Evolutionary conservation across 2,113 vertebrate species (phyloP), one percentile per base, ranked within the genome.

Genomic region (Xiphophorus hellerii): DNA sequence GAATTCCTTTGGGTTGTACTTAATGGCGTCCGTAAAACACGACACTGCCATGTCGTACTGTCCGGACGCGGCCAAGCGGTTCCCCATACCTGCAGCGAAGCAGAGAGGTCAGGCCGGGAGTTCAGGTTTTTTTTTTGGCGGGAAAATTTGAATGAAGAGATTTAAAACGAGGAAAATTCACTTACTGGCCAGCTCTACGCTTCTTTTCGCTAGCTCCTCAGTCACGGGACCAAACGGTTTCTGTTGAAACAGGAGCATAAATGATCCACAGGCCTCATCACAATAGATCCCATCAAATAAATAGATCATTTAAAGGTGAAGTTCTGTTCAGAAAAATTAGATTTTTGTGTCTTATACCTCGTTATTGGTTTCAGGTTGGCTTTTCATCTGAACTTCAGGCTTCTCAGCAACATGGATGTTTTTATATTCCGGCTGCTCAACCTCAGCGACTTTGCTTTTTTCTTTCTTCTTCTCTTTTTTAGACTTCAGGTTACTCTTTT

Each of bases 1-100:
- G 84, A 93, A 93, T 69, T 97, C 96, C 69, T 6, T 81, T 30
- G 96, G 96, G 73, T 96, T 96, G 85, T 94, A 91, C 80, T 93
- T 93, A 80, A 96, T 89, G 2, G 97, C 96, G 0, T 93, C 81
- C 0, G 95, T 97, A 80, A 97, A 97, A 51, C 87, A 95, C 17
- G 70, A 77, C 62, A 96, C 90, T 0, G 96, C 96, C 85, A 92
- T 86, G 0, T 81, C 67, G 2, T 93, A 94, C 17, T 78, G 76
- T 44, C 94, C 95, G 0, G 39, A 42, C 39, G 89, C 85, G 3
- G 96, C 96, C 0, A 94, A 88, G 35, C 87, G 76, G 14, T 95
- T 95, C 20, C 95, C 96, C 0, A 76, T 66, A 64, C 81, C 97
- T 97, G 84, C 0, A 15, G n/a, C 67, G 20, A 66, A 13, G 3